Conservation (phyloP, 1,140 invertebrate species). For the Diorhabda sublineata region DNA sequence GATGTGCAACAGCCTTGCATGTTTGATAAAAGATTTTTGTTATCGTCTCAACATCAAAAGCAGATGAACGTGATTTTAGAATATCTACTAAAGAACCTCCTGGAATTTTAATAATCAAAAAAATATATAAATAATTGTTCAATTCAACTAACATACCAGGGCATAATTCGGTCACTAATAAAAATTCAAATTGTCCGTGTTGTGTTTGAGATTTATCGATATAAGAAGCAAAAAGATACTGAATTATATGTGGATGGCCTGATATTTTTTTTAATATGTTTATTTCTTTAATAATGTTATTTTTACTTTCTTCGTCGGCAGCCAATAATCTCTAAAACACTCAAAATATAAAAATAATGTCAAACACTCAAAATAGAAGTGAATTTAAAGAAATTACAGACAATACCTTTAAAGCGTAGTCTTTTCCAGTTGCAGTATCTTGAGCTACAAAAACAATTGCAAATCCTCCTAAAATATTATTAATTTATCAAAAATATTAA, state of each 20-base stretch:
- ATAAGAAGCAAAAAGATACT: slow-evolving; percentile 71
- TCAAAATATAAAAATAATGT: slow-evolving; percentile 27
- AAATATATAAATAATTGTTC: background rate
- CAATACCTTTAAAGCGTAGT: slow-evolving; percentile 81
- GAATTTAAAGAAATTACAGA: slow-evolving; percentile 7
- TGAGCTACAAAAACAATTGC: slow-evolving; percentile 91
- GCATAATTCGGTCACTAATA: slow-evolving; percentile 44
- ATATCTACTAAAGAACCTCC: slow-evolving; percentile 80
- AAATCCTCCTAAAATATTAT: slow-evolving; percentile 76
- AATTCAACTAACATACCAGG: slow-evolving; percentile 29
- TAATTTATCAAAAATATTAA: slow-evolving; percentile 25
- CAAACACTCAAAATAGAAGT: slow-evolving; percentile 15
- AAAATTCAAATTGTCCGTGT: slow-evolving; percentile 52
- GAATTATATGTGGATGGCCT: slow-evolving; percentile 76
- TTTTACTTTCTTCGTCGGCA: slow-evolving; percentile 72
- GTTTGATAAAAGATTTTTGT: slow-evolving; percentile 89
- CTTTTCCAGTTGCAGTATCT: slow-evolving; percentile 78
- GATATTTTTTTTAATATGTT: slow-evolving; percentile 72
- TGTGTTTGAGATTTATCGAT: slow-evolving; percentile 64
- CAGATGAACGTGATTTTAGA: slow-evolving; percentile 59
- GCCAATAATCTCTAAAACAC: slow-evolving; percentile 65
- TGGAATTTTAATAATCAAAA: slow-evolving; percentile 34
- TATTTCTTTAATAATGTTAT: slow-evolving; percentile 73
- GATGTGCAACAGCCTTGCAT: slow-evolving; percentile 83
- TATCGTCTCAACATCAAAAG: slow-evolving; percentile 72